Evolutionary conservation across 2,113 vertebrate genomes (phyloP).

Genomic region (Mus spicilegus): DNA sequence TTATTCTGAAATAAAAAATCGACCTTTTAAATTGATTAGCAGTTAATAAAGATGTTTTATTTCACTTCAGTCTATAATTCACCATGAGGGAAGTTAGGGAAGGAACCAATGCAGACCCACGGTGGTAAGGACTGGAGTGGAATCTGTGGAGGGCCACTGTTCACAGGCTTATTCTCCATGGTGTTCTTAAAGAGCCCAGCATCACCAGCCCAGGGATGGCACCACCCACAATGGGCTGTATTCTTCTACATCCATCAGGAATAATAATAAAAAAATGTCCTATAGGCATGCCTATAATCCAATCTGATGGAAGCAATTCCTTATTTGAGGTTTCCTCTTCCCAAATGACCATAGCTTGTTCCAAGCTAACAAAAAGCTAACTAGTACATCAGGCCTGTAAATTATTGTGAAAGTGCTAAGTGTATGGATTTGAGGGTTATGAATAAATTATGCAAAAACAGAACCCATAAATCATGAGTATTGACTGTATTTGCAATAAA

Average conservation of each 20-base stretch:
- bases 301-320: neutral
- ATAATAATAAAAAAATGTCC: neutral
- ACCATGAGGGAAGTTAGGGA: neutral
- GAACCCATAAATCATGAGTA: neutral
- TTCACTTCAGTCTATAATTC: neutral
- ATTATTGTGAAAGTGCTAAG: neutral
- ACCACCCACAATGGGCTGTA: neutral
- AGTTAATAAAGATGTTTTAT: constrained; percentile 18
- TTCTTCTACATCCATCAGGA: neutral
- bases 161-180: neutral
- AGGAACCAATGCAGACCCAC: neutral
- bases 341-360: neutral
- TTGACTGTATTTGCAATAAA: neutral
- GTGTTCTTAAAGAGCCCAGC: neutral
- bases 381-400: neutral
- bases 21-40: neutral
- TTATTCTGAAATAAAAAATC: neutral
- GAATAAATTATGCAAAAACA: constrained; percentile 22
- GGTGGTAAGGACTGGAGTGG: no score
- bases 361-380: neutral
- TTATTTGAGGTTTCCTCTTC: neutral
- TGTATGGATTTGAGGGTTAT: neutral
- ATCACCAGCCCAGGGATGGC: neutral
- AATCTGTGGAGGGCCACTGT: neutral
- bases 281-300: neutral